Evolutionary conservation across 1,140 invertebrate species (phyloP), one percentile per base, ranked within the genome.

Genomic region (Tetramorium alpestre): DNA sequence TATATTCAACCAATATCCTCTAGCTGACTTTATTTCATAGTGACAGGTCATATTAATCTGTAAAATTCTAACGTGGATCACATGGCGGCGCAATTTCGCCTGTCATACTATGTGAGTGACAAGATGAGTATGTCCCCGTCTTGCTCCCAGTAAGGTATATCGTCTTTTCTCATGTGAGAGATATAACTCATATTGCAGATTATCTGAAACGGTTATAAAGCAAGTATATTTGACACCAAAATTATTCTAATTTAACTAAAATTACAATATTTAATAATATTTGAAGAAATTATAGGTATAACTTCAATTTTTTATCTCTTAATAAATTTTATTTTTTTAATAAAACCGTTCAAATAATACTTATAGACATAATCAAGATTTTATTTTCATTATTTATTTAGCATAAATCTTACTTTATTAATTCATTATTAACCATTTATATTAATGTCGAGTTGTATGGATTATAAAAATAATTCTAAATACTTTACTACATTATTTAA

Each of bases 31-130:
- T 73, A 72, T 72, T 72, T 72, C 33, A 73, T 54, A 73, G 70
- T 73, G 49, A 73, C 49, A 54, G 49, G 28, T 54, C 49, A 54
- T 73, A 73, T 73, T 73, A 73, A 73, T 73, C 70, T 73, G 18
- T 54, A 73, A 73, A 54, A 54, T 73, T 73, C 70, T 54, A 73
- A 51, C 70, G 70, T 73, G 49, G 70, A 73, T 73, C 70, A 73
- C 49, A 73, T 51, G 69, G 16, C 69, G 47, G 49, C 18, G 70
- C 70, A 73, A 73, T 73, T 73, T 73, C 49, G 49, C 70, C 28
- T 54, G 70, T 73, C 70, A 73, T 54, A 18, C 25, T 33, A 54
- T 54, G 18, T 54, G 28, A 73, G 49, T 38, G 70, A 73, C 70
- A 73, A 73, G 49, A 73, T 73, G 70, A 73, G 70, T 54, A 54